A percentile compares a stretch with the other conserved stretches of the same genome.
phyloP scores from a whole-genome alignment of 30 jellyfish, hydroid and myxozoan genomes.

The Calvadosia cruxmelitensis region DNA sequence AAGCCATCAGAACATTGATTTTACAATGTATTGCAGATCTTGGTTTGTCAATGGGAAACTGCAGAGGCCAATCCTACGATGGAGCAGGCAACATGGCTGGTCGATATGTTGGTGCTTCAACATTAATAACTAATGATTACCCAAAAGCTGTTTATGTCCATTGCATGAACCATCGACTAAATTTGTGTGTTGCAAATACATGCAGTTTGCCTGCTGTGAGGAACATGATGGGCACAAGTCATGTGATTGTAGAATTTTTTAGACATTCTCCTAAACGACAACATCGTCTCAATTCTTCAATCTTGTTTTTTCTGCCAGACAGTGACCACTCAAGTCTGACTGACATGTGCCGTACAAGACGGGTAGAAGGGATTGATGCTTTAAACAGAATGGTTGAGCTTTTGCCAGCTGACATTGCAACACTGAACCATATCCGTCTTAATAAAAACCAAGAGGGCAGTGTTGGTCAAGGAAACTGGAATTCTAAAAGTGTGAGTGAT shows the following conservation, averaged over 20 bases:
- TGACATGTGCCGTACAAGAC: neutral
- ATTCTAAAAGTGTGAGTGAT: too few relatives aligned
- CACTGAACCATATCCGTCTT: neutral
- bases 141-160: neutral
- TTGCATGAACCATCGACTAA: neutral
- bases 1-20: conserved; percentile 5
- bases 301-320: neutral
- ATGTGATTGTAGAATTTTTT: conserved; percentile 8
- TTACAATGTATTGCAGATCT: neutral
- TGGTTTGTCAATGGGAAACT: neutral
- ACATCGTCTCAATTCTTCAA: neutral
- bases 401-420: neutral
- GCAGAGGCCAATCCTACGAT: neutral
- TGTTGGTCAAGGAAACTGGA: neutral
- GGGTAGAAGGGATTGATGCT: neutral
- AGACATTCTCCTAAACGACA: conserved; percentile 15
- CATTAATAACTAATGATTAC: neutral
- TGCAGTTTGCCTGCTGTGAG: conserved; percentile 3
- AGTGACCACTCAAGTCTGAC: neutral
- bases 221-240: conserved; percentile 18
- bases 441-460: too few relatives aligned
- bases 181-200: conserved; percentile 12
- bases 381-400: neutral
- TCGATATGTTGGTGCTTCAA: neutral
- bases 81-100: conserved; percentile 7